Evolutionary conservation across 2,888 invertebrate genomes (phyloP).

Genomic region (Loripinus fragilis): DNA sequence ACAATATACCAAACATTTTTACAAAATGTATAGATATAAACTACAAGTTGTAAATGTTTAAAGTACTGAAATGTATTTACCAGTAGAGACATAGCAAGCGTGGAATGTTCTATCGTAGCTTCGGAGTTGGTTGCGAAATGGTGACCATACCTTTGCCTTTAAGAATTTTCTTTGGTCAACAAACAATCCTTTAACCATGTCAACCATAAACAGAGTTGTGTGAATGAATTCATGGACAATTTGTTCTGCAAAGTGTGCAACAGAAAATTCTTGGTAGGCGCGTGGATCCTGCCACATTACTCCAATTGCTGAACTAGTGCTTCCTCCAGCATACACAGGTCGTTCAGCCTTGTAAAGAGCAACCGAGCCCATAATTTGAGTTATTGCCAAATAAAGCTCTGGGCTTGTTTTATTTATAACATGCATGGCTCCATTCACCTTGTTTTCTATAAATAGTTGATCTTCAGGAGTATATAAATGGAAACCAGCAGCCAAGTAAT

Average conservation of each 20-base stretch:
- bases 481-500: background rate
- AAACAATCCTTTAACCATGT: slow-evolving; percentile 32
- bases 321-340: background rate
- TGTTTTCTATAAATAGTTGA: background rate
- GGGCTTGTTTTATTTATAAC: background rate
- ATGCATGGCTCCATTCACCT: background rate
- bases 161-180: background rate
- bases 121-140: background rate
- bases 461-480: background rate
- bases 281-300: background rate
- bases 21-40: no score
- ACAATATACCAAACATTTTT: no score
- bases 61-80: no score
- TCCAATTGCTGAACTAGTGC: background rate
- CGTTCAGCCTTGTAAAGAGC: background rate
- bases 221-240: slow-evolving; percentile 35
- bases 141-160: background rate
- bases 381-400: background rate
- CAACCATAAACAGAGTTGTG: slow-evolving; percentile 28
- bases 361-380: background rate
- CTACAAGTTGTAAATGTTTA: no score
- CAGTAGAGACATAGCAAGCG: background rate
- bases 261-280: slow-evolving; percentile 17
- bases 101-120: background rate
- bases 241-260: slow-evolving; percentile 26